Evolutionary conservation across 2,888 invertebrate genomes (phyloP).

Genomic region (Petrophora chlorosata): DNA sequence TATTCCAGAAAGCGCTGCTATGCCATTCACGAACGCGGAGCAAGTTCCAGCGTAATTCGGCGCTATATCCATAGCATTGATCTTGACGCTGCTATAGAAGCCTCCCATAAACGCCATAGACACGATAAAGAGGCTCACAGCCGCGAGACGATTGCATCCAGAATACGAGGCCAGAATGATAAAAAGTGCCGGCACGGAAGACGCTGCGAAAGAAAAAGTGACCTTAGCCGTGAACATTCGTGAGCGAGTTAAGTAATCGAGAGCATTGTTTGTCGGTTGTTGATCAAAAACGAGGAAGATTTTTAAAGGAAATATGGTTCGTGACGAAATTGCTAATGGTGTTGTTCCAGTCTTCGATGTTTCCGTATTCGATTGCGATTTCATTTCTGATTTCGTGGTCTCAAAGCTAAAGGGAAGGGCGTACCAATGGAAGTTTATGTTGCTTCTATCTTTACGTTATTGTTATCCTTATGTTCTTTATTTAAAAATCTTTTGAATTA

Average conservation of each 20-base stretch:
- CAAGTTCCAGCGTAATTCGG: constrained; percentile 86
- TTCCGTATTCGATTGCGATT: too few species aligned
- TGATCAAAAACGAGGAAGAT: constrained; percentile 26
- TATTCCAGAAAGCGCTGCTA: constrained; percentile 85
- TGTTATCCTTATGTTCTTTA: too few species aligned
- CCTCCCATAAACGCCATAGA: constrained; percentile 88
- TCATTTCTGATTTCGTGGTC: too few species aligned
- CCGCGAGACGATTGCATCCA: constrained; percentile 78
- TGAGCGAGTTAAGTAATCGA: constrained; percentile 38
- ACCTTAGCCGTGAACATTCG: constrained; percentile 32
- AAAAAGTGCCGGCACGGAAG: constrained; percentile 85
- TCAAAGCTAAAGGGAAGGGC: too few species aligned
- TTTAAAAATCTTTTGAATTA: too few species aligned
- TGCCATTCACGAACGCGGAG: constrained; percentile 86
- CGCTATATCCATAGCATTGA: constrained; percentile 86
- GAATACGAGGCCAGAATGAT: constrained; percentile 86
- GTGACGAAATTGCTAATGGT: constrained; percentile 14
- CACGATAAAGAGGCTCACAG: constrained; percentile 83
- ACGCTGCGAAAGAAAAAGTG: constrained; percentile 72
- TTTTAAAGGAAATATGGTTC: constrained; percentile 24
- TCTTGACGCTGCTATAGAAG: constrained; percentile 87
- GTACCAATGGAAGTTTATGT: too few species aligned
- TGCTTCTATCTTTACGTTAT: too few species aligned
- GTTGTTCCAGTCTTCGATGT: constrained; percentile 10
- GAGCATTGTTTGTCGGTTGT: constrained; percentile 30